Evolutionary conservation across 2,113 vertebrate genomes (phyloP), one percentile per base, ranked within the genome.

Genomic region (Bombycilla garrulus): DNA sequence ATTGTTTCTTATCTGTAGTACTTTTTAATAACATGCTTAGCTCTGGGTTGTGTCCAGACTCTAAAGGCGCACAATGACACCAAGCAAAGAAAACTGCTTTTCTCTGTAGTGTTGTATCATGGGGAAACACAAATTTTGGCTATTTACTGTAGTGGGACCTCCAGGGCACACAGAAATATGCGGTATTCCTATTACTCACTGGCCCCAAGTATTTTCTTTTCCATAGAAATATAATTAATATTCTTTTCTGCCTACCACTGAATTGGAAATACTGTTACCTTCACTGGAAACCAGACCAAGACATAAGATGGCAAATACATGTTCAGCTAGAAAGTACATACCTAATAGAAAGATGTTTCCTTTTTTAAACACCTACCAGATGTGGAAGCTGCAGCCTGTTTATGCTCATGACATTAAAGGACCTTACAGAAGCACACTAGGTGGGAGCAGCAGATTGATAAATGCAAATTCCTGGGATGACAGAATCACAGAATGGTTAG

Each of bases 1-100:
- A 24, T 85, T 92, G 64, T 90, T 94, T 76, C 61, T 90, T 70
- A 57, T 70, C 42, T 81, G 60, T 51, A 86, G 29, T 40, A 80
- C 40, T 69, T 23, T 64, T 58, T 26, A 81, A 73, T 67, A 60
- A 71, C 53, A n/a, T 31, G 36, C 42, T 72, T 76, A 81, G 44
- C 33, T 78, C 76, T 88, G 33, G 5, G 15, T 45, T 91, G 48
- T 33, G 48, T 67, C 45, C 54, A 51, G 67, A 47, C 20, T 29
- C 14, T 70, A 38, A 74, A 77, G 19, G 26, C 47, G 2, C 21
- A 31, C 54, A 47, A 19, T 26, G 23, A 9, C 24, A 86, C 24
- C 35, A 61, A 45, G 21, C 10, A 69, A 50, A 65, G 54, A 85
- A 90, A 82, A 12, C 29, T 31, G 20, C 22, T 70, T 24, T 80